Base-by-base conservation (phyloP, 2,797 vertebrate genomes). In the Rhincodon typus region DNA sequence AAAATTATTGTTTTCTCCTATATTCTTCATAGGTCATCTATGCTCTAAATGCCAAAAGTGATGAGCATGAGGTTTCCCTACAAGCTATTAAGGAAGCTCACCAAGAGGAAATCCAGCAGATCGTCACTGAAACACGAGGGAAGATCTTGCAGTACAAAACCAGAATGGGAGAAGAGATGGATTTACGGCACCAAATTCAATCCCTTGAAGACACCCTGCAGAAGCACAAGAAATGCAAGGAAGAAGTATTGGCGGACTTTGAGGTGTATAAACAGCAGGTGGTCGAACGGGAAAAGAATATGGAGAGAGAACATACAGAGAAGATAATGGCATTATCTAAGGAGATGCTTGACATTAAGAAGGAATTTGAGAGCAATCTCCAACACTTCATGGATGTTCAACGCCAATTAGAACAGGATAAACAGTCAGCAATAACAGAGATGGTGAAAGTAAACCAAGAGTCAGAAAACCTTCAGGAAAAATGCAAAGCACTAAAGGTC, bases 21-120 rank as follows among this genome's bases (percentile, higher is more conserved):
- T n/a, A 50, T 57, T 96, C 95, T 1, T 0, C 0, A 74, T 97
- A 99, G 99, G 99, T 99, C 96, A 99, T 99, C 96, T 99, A 99
- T 96, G 98, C 98, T 79, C 97, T 99, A 96, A 99, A 99, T 97
- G 98, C 98, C 94, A 99, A 98, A 97, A 98, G 98, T 96, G 99
- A 99, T 96, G 99, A 99, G 96, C 98, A 98, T 0, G 98, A 99
- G 96, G 97, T 97, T 86, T 98, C 97, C 95, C 96, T 99, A 96
- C 98, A 98, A 97, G 97, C 98, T 69, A 96, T 99, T 96, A 98
- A 97, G 96, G 98, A 98, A 53, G 97, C 98, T 66, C 98, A 99
- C 96, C 98, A 98, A 93, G 97, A 98, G 96, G 98, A 99, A 96
- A 97, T 99, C 96, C 98, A 98, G 95, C 98, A 96, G 42, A 97